Evolutionary conservation across 2,113 vertebrate species (phyloP), one percentile per base, ranked within the genome.

Genomic region (Todiramphus saurophagus): DNA sequence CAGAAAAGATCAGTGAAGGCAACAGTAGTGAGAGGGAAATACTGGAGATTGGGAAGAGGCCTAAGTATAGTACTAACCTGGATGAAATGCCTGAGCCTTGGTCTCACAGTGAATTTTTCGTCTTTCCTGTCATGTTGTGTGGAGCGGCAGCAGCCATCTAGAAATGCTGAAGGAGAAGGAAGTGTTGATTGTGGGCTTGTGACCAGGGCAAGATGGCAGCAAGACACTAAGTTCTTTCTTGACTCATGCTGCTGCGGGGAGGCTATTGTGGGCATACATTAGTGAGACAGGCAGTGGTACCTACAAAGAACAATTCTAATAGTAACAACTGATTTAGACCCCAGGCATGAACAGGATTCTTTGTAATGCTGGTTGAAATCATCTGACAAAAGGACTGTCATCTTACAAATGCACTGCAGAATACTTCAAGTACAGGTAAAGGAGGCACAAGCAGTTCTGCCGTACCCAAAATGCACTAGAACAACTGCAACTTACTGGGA

Each of bases 161-260:
- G 63, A 85, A 85, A 37, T 1, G 1, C 30, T 51, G 37, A 58
- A 50, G 23, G 25, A 60, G 74, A 50, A 84, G 58, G 16, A 87
- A 37, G 50, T 53, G n/a, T 37, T 44, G 15, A 37, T 20, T 58
- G 20, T 74, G 30, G 5, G 13, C n/a, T 63, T 92, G 41, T 31
- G 8, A 46, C 11, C 0, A 2, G 41, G 31, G 1, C 24, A 73
- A 62, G 16, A 6, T 41, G 25, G n/a, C 5, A 5, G 50, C 31
- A 87, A 66, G 46, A 41, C 69, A 56, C 10, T 1, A 6, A 55
- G 43, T 48, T 25, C 55, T 66, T 55, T 21, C 50, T 66, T 55
- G 33, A 46, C 31, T 74, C 37, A 7, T 5, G 13, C 27, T 83
- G 35, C 25, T 43, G 0, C 56, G 44, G 18, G 20, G 48, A 64